phyloP scores from a whole-genome alignment of 1,140 invertebrate genomes.

The Drosophila ironensis region DNA sequence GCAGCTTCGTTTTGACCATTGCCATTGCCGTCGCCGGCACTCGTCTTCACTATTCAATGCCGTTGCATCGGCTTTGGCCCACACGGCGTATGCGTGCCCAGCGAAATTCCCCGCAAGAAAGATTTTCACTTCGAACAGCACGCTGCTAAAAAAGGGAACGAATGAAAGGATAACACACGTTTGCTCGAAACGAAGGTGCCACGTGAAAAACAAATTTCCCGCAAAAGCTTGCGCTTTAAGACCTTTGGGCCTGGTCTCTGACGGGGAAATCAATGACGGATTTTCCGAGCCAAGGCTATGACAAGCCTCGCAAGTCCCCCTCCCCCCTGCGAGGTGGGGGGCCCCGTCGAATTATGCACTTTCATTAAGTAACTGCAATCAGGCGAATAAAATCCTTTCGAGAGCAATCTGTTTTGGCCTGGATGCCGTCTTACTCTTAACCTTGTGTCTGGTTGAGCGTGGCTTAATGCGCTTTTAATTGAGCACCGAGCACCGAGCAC shows the following conservation, averaged over 20 bases:
- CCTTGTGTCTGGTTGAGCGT: conserved; percentile 53
- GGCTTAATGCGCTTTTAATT: conserved; percentile 77
- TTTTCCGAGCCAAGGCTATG: neutral
- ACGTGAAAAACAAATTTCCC: conserved; percentile 1
- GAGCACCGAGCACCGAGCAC: conserved; percentile 27
- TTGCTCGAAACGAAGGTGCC: conserved; percentile 4
- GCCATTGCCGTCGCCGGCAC: conserved; percentile 45
- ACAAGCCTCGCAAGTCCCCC: no score
- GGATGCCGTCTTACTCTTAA: conserved; percentile 43
- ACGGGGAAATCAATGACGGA: no score
- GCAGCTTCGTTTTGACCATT: conserved; percentile 45
- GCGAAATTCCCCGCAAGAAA: conserved; percentile 52
- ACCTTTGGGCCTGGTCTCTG: neutral
- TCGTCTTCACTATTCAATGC: conserved; percentile 75
- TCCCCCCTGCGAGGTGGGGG: neutral
- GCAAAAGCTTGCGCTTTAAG: conserved; percentile 23
- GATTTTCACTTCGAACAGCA: conserved; percentile 38
- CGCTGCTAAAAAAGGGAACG: neutral
- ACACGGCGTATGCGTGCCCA: conserved; percentile 71
- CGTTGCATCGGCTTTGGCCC: conserved; percentile 38
- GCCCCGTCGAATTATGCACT: conserved; percentile 58
- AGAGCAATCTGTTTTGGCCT: conserved; percentile 43
- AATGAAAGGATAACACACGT: neutral
- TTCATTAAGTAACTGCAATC: conserved; percentile 77
- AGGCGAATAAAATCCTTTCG: conserved; percentile 56